These are phyloP conservation scores for Cataglyphis hispanica DNA, from an alignment of 1,140 invertebrate genomes.

Conservation along the genomic window DNA sequence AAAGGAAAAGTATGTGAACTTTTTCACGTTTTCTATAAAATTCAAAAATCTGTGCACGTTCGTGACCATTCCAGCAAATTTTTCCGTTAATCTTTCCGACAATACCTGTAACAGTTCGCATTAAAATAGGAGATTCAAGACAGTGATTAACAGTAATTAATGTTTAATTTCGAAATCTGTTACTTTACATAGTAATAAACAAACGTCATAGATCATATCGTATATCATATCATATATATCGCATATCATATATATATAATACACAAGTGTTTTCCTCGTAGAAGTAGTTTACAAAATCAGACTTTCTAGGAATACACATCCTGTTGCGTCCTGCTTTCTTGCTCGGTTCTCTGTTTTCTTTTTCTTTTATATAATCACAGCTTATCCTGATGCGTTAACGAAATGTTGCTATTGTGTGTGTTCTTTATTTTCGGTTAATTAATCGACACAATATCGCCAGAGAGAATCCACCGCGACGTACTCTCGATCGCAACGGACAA, in stretches of 20 bases:
- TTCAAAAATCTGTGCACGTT: neutral
- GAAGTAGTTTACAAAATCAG: conserved; percentile 85
- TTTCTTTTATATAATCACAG: conserved; percentile 81
- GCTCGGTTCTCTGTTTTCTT: conserved; percentile 43
- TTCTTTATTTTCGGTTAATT: neutral
- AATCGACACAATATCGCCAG: conserved; percentile 31
- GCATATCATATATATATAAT: conserved; percentile 78
- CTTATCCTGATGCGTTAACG: conserved; percentile 57
- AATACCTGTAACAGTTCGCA: neutral
- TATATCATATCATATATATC: conserved; percentile 60
- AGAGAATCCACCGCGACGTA: conserved; percentile 19
- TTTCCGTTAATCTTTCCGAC: neutral
- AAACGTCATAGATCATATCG: conserved; percentile 84
- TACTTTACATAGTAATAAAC: conserved; percentile 85
- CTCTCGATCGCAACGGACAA: conserved; percentile 14
- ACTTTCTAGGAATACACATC: conserved; percentile 83
- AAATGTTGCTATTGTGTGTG: conserved; percentile 52
- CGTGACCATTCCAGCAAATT: neutral
- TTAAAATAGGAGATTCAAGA: conserved; percentile 12
- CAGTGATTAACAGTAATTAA: conserved; percentile 84
- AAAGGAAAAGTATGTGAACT: neutral
- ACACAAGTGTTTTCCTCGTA: conserved; percentile 82
- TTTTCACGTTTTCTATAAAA: conserved; percentile 23
- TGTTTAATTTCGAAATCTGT: conserved; percentile 86
- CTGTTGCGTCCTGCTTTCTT: conserved; percentile 56